These are phyloP conservation scores for Ciconia nigra DNA, from an alignment of 2,797 vertebrate species.

Conservation along the genomic window DNA sequence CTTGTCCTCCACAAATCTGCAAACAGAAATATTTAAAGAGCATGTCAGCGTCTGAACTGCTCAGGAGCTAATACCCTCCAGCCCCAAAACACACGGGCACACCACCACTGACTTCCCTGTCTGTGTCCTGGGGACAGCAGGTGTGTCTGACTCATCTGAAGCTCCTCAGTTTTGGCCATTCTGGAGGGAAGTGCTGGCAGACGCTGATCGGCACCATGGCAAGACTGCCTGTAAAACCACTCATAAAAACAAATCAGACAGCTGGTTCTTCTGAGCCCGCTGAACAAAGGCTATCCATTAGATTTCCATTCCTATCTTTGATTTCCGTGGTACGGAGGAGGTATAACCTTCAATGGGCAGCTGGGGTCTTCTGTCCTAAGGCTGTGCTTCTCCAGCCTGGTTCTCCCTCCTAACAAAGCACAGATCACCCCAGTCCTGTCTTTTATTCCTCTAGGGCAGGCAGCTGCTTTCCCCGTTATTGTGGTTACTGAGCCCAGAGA, in stretches of 20 bases:
- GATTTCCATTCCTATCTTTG: conserved; percentile 22
- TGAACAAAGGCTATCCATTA: not conserved
- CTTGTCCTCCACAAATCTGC: not conserved
- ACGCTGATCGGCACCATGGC: not conserved
- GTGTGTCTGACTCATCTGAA: not conserved
- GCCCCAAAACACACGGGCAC: not conserved
- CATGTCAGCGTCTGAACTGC: not conserved
- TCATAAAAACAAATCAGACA: not conserved
- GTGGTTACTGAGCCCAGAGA: not conserved
- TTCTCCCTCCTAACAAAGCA: not conserved
- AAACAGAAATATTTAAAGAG: not conserved
- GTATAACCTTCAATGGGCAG: not conserved
- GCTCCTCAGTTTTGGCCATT: not conserved
- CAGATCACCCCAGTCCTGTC: not conserved
- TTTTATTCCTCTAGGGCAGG: not conserved
- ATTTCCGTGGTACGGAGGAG: not conserved
- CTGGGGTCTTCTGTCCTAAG: not conserved
- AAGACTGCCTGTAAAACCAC: not conserved
- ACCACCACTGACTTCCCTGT: not conserved
- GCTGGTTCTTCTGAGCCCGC: not conserved
- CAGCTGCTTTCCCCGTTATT: not conserved
- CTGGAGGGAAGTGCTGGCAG: not conserved
- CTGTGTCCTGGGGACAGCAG: not conserved
- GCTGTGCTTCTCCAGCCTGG: not conserved
- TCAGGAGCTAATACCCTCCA: not conserved